Evolutionary conservation across 2,113 vertebrate genomes (phyloP).

Genomic region (Lipotes vexillifer): DNA sequence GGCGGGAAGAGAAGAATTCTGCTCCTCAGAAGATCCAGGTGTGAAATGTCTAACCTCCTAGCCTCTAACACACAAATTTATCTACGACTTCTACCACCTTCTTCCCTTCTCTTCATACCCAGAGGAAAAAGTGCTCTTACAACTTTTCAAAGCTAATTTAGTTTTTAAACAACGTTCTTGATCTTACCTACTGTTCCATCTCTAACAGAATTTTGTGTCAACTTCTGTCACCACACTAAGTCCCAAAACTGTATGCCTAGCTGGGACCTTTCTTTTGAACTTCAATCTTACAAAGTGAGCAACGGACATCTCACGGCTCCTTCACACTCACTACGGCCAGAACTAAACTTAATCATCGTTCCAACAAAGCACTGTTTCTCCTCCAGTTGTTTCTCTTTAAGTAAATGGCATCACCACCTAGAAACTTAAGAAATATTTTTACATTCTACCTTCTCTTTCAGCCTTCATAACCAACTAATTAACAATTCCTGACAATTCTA

Average conservation of each 20-base stretch:
- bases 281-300: neutral
- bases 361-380: neutral
- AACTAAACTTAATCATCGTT: neutral
- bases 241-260: neutral
- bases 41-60: neutral
- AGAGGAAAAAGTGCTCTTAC: neutral
- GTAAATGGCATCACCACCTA: neutral
- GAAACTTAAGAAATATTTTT: neutral
- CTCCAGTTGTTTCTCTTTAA: neutral
- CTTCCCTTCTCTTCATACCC: neutral
- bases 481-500: neutral
- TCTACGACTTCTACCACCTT: neutral
- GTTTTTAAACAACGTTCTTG: neutral
- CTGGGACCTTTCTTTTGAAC: neutral
- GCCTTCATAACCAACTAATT: neutral
- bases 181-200: neutral
- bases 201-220: neutral
- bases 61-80: neutral
- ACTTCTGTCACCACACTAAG: neutral
- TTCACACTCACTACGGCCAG: neutral
- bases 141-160: neutral
- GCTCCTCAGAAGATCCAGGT: neutral
- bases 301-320: neutral
- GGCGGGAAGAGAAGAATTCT: neutral
- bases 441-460: neutral